A percentile compares a stretch with the other conserved stretches of the same genome.
These are phyloP conservation scores for Gymnoscelis rufifasciata DNA, from an alignment of 2,888 invertebrate species.

Conservation along the genomic window DNA sequence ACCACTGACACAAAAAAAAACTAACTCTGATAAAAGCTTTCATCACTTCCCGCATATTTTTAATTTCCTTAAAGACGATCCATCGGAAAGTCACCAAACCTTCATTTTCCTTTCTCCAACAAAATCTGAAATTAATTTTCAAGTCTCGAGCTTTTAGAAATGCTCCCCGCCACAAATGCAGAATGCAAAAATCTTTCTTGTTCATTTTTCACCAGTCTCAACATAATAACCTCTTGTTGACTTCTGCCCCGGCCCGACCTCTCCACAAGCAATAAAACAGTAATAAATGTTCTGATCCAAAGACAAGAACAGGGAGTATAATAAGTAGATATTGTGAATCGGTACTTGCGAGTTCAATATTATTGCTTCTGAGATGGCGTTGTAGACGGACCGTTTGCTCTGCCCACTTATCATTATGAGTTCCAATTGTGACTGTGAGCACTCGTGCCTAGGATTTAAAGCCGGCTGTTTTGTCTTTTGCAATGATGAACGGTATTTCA, in stretches of 20 bases:
- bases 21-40: not conserved
- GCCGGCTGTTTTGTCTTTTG: constrained; percentile 9
- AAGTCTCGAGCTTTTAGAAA: constrained; percentile 39
- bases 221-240: constrained; percentile 77
- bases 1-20: not conserved
- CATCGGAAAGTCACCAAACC: constrained; percentile 11
- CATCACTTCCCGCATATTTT: not conserved
- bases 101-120: constrained; percentile 18
- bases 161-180: constrained; percentile 46
- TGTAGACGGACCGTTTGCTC: constrained; percentile 43
- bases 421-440: constrained; percentile 36
- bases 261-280: constrained; percentile 75
- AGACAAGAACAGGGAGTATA: constrained; percentile 66
- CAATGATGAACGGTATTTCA: not conserved
- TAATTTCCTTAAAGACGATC: constrained; percentile 1
- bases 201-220: constrained; percentile 70
- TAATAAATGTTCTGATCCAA: constrained; percentile 75
- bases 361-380: constrained; percentile 51
- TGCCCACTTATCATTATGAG: constrained; percentile 43
- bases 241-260: constrained; percentile 63
- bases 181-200: constrained; percentile 62
- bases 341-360: constrained; percentile 63
- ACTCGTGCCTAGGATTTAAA: constrained; percentile 33
- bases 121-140: constrained; percentile 33
- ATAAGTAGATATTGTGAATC: constrained; percentile 72